Conservation (phyloP, 1,140 invertebrate genomes). For the Drosophila teissieri region DNA sequence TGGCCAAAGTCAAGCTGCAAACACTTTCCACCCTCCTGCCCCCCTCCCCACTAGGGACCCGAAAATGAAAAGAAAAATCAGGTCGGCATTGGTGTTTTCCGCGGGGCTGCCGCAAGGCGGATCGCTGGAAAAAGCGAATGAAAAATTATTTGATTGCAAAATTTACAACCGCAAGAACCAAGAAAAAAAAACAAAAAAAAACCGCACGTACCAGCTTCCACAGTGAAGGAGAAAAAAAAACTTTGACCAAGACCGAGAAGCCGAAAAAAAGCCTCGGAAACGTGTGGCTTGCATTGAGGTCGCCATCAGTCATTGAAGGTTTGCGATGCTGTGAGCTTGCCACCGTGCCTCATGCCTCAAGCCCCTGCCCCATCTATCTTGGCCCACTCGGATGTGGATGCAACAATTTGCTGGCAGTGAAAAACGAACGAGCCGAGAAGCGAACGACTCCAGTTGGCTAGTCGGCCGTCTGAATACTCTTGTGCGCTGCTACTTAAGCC, state of each 20-base stretch:
- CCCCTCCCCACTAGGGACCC: constrained; percentile 35
- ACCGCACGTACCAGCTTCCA: constrained; percentile 65
- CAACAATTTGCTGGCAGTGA: constrained; percentile 71
- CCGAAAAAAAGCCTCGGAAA: constrained; percentile 73
- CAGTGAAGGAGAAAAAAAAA: constrained; percentile 37
- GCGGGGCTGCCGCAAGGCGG: constrained; percentile 12
- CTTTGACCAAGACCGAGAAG: constrained; percentile 81
- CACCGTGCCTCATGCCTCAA: constrained; percentile 7
- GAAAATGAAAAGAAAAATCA: constrained; percentile 80
- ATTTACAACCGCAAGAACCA: constrained; percentile 72
- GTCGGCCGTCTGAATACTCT: constrained; percentile 14
- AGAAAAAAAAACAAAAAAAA: constrained; percentile 37
- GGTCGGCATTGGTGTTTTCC: constrained; percentile 61
- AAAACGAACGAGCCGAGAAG: constrained; percentile 25
- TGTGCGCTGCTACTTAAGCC: background rate
- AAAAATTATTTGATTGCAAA: constrained; percentile 81
- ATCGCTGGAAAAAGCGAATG: constrained; percentile 71
- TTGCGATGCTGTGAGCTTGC: constrained; percentile 37
- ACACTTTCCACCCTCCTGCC: constrained; percentile 63
- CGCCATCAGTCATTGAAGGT: constrained; percentile 78
- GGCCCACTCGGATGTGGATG: constrained; percentile 54
- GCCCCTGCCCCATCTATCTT: constrained; percentile 1
- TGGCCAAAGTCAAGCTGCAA: constrained; percentile 54
- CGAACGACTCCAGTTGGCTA: constrained; percentile 1
- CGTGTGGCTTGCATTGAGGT: constrained; percentile 79